These are phyloP conservation scores for Umimayanthus kanabou DNA, from an alignment of 92 coral and sea anemone species.

Conservation along the genomic window DNA sequence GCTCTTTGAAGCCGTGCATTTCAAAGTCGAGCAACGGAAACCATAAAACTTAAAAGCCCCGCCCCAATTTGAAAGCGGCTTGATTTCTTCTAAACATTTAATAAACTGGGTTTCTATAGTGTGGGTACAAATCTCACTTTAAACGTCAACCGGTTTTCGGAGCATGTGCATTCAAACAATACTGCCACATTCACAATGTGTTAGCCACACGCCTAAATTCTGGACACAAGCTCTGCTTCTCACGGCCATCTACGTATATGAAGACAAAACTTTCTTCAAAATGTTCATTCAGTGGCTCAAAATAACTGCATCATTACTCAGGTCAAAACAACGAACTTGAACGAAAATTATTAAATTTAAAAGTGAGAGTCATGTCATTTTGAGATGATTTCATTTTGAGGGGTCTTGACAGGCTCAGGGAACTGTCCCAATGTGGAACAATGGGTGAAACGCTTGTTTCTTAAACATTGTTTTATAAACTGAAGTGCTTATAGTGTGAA, in stretches of 20 bases:
- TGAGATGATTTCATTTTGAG: conserved; percentile 11
- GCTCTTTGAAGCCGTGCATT: neutral
- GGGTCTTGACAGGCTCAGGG: conserved; percentile 37
- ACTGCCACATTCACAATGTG: conserved; percentile 26
- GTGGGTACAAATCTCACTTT: neutral
- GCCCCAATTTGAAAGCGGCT: conserved; percentile 1
- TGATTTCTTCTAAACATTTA: neutral
- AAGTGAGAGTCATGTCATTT: conserved; percentile 19
- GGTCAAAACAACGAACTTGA: neutral
- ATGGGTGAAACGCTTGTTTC: neutral
- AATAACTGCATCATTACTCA: neutral
- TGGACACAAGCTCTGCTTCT: conserved; percentile 16
- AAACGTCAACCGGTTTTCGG: conserved; percentile 3
- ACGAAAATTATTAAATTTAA: neutral
- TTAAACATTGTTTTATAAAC: conserved; percentile 26
- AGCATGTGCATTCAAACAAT: conserved; percentile 37
- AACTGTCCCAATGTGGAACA: conserved; percentile 29
- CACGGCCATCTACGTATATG: conserved; percentile 5
- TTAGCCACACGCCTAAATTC: neutral
- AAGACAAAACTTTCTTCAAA: neutral
- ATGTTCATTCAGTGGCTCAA: neutral
- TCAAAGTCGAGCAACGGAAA: conserved; percentile 16
- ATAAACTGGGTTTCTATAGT: neutral
- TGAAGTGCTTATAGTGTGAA: conserved; percentile 26
- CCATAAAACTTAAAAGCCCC: conserved; percentile 3